Evolutionary conservation across 2,888 invertebrate genomes (phyloP).

Genomic region (Cryptus viduatorius): DNA sequence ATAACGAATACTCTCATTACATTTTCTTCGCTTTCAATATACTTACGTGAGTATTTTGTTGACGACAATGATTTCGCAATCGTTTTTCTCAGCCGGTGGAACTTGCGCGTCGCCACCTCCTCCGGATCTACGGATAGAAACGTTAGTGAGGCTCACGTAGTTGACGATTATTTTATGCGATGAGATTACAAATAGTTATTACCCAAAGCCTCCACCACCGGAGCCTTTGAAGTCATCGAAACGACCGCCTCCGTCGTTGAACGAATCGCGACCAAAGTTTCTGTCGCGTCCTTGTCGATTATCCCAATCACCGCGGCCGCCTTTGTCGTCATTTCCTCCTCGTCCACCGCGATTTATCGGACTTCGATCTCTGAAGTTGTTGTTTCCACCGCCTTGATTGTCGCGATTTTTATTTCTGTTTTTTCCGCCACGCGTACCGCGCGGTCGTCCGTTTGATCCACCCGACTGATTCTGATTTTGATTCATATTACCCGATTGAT

Average conservation of each 20-base stretch:
- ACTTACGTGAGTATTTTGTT: slow-evolving; percentile 93
- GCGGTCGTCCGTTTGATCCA: slow-evolving; percentile 62
- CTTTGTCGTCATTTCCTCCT: slow-evolving; percentile 72
- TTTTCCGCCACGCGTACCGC: slow-evolving; percentile 79
- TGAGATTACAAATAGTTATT: slow-evolving; percentile 69
- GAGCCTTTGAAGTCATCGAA: slow-evolving; percentile 80
- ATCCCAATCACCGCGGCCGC: slow-evolving; percentile 79
- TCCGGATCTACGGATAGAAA: slow-evolving; percentile 59
- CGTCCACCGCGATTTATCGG: slow-evolving; percentile 78
- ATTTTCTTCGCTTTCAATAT: background rate
- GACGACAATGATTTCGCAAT: slow-evolving; percentile 96
- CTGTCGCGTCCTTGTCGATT: slow-evolving; percentile 71
- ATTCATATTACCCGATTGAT: slow-evolving; percentile 68
- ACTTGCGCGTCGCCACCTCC: slow-evolving; percentile 76
- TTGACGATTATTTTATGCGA: no score
- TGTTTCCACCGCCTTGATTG: slow-evolving; percentile 68
- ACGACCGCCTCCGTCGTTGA: slow-evolving; percentile 78
- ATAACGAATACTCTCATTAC: slow-evolving; percentile 25
- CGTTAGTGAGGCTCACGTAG: slow-evolving; percentile 51
- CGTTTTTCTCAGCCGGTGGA: slow-evolving; percentile 89
- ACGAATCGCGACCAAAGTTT: slow-evolving; percentile 77
- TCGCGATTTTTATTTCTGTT: slow-evolving; percentile 80
- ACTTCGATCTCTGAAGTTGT: slow-evolving; percentile 82
- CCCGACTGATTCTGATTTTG: slow-evolving; percentile 42
- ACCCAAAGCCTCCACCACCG: slow-evolving; percentile 80